Conservation (phyloP, 2,888 invertebrate species). For the Paralinhomoeus sp. region DNA sequence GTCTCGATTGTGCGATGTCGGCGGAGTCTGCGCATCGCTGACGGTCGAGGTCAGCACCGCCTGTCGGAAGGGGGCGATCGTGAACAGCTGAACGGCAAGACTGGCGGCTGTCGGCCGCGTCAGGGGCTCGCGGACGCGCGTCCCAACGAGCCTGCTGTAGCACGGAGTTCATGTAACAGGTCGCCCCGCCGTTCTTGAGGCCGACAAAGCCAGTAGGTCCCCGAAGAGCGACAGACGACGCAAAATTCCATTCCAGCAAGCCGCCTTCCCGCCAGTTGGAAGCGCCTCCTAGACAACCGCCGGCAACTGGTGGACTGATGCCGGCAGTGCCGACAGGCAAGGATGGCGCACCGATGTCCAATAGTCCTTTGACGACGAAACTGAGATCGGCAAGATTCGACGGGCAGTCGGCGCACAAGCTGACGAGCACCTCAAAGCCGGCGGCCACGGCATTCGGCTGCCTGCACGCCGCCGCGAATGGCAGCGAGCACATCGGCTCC, state of each 20-base stretch:
- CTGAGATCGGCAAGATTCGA: conserved; percentile 70
- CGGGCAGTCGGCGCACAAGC: conserved; percentile 66
- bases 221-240: conserved; percentile 75
- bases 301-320: too few species aligned
- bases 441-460: too few species aligned
- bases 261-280: neutral
- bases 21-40: conserved; percentile 61
- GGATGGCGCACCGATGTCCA: conserved; percentile 65
- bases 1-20: conserved; percentile 32
- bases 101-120: too few species aligned
- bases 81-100: conserved; percentile 24
- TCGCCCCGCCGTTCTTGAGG: conserved; percentile 89
- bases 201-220: conserved; percentile 79
- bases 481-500: too few species aligned
- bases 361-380: conserved; percentile 65
- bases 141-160: conserved; percentile 46
- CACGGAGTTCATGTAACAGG: conserved; percentile 97
- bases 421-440: conserved; percentile 68
- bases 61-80: conserved; percentile 45
- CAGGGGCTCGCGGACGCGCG: neutral
- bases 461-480: too few species aligned
- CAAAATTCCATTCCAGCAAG: conserved; percentile 68
- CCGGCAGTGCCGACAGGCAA: too few species aligned
- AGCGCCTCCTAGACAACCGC: conserved; percentile 8
- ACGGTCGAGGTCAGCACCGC: conserved; percentile 54